Percentiles rank a stretch among this genome's conserved stretches.
phyloP scores from a whole-genome alignment of 2,888 invertebrate species.

The Dicyrtoma fusca region DNA sequence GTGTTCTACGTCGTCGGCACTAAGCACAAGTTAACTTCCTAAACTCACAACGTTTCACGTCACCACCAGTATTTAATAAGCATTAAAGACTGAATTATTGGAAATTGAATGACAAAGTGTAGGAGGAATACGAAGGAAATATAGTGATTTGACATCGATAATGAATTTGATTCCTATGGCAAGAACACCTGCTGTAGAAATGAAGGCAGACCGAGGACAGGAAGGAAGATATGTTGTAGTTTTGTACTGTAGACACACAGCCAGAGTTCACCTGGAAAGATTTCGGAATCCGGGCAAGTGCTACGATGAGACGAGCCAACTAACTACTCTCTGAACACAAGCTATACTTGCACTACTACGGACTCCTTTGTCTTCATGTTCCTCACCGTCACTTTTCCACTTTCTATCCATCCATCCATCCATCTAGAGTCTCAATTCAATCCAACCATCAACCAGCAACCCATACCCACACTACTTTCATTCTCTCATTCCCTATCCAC shows the following conservation, averaged over 20 bases:
- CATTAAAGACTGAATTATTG: too few relatives aligned
- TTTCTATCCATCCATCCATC: neutral
- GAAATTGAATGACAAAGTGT: too few relatives aligned
- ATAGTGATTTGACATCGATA: neutral
- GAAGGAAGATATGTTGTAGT: too few relatives aligned
- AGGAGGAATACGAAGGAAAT: neutral
- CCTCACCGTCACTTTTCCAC: neutral
- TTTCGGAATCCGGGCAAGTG: constrained; percentile 37
- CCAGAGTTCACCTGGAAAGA: constrained; percentile 16
- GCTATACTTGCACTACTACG: constrained; percentile 20
- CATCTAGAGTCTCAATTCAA: neutral
- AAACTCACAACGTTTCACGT: too few relatives aligned
- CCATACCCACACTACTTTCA: neutral
- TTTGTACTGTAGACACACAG: too few relatives aligned
- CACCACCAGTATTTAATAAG: too few relatives aligned
- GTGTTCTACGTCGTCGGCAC: neutral
- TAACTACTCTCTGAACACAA: constrained; percentile 22
- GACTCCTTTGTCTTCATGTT: constrained; percentile 17
- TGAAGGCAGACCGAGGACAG: neutral
- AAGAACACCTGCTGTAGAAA: constrained; percentile 14
- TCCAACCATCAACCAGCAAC: neutral
- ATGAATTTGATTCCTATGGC: too few relatives aligned
- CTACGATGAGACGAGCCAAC: constrained; percentile 18
- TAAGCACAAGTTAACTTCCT: too few relatives aligned
- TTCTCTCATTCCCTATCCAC: neutral